Conservation (phyloP, 2,888 invertebrate species). For the Merodon equestris region DNA sequence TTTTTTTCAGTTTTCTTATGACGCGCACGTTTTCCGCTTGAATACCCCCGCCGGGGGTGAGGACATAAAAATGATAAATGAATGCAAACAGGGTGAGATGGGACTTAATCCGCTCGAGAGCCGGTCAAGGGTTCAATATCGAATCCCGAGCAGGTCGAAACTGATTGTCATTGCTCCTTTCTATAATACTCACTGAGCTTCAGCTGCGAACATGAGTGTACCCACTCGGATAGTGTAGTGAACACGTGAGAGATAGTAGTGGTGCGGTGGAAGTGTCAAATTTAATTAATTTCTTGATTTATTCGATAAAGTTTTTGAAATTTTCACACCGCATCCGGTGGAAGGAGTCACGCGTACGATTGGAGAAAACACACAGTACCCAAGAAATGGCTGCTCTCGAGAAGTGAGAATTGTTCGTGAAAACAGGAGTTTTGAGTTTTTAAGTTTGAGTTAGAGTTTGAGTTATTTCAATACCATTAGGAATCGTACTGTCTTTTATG, state of each 20-base stretch:
- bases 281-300: conserved; percentile 79
- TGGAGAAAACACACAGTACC: conserved; percentile 40
- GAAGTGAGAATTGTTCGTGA: conserved; percentile 60
- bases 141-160: neutral
- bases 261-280: conserved; percentile 74
- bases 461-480: conserved; percentile 41
- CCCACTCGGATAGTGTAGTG: no score
- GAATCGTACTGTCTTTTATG: neutral
- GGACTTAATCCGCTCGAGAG: conserved; percentile 40
- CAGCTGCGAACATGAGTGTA: conserved; percentile 5
- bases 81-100: conserved; percentile 15
- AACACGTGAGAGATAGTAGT: no score
- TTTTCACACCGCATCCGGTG: conserved; percentile 34
- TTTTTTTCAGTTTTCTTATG: conserved; percentile 48
- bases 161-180: neutral
- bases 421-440: conserved; percentile 59
- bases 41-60: conserved; percentile 1
- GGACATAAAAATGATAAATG: conserved; percentile 47
- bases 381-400: conserved; percentile 15
- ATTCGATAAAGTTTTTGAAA: conserved; percentile 74
- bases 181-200: neutral
- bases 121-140: conserved; percentile 54
- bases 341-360: conserved; percentile 37
- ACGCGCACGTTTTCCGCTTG: conserved; percentile 53
- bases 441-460: conserved; percentile 32